Conservation (phyloP, 2,797 vertebrate genomes). For the Taeniopygia guttata region DNA sequence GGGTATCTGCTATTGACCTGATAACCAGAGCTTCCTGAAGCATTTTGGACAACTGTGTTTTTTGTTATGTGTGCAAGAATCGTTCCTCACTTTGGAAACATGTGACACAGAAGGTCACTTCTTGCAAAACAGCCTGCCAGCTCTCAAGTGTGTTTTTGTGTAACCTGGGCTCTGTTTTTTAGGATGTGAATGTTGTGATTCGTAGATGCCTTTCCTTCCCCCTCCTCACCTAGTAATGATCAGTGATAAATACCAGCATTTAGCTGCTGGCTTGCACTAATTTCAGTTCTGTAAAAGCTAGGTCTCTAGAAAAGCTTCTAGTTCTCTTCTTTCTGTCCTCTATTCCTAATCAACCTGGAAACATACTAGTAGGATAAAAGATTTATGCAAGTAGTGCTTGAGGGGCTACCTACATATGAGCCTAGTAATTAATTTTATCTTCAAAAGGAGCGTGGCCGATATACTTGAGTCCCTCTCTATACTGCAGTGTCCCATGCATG, state of each 20-base stretch:
- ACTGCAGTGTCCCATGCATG: not conserved
- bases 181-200: not conserved
- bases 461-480: not conserved
- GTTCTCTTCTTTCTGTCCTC: not conserved
- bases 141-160: not conserved
- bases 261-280: not conserved
- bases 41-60: not conserved
- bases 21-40: not conserved
- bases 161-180: not conserved
- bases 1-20: not conserved
- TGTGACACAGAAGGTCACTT: not conserved
- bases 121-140: not conserved
- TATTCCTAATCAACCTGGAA: not conserved
- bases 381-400: not conserved
- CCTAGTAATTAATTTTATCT: not conserved
- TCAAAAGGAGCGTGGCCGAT: rapidly evolving
- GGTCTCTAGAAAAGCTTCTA: not conserved
- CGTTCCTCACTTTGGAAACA: not conserved
- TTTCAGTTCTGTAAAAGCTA: not conserved
- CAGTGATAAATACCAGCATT: not conserved
- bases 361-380: not conserved
- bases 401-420: not conserved
- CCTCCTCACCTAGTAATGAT: not conserved
- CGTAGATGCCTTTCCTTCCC: not conserved
- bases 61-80: not conserved